phyloP scores from a whole-genome alignment of 1,140 invertebrate genomes.

The Lasaia peninsularis region DNA sequence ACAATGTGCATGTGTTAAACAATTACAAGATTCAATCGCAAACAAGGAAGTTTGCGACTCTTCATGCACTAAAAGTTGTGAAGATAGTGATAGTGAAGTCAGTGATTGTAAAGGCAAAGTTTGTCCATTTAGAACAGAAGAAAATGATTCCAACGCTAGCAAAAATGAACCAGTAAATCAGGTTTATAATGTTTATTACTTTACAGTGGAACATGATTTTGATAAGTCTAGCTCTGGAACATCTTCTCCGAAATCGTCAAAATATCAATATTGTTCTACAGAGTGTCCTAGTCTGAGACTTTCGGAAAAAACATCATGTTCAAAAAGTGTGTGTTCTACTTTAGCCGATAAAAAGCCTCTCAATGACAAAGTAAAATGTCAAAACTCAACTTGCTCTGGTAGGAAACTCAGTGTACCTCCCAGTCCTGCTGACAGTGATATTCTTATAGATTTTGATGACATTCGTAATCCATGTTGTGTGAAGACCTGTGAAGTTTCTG shows the following conservation, averaged over 20 bases:
- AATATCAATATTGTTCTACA: slow-evolving; percentile 48
- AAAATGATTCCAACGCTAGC: neutral
- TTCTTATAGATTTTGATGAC: slow-evolving; percentile 48
- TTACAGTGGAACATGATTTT: slow-evolving; percentile 55
- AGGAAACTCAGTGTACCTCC: slow-evolving; percentile 25
- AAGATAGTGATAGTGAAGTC: slow-evolving; percentile 35
- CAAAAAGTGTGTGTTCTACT: slow-evolving; percentile 49
- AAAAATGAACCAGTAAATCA: slow-evolving; percentile 22
- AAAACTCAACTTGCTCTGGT: slow-evolving; percentile 35
- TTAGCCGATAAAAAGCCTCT: slow-evolving; percentile 22
- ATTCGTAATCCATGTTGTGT: slow-evolving; percentile 59
- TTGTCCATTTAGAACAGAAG: slow-evolving; percentile 37
- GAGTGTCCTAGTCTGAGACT: slow-evolving; percentile 47
- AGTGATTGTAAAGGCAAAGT: slow-evolving; percentile 41
- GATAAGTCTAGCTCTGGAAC: slow-evolving; percentile 30
- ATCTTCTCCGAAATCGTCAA: slow-evolving; percentile 34
- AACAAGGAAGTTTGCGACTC: slow-evolving; percentile 41
- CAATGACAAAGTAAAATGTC: slow-evolving; percentile 30
- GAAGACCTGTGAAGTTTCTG: slow-evolving; percentile 53
- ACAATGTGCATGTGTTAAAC: slow-evolving; percentile 58
- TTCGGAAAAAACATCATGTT: slow-evolving; percentile 45
- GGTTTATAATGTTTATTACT: slow-evolving; percentile 62
- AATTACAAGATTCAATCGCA: slow-evolving; percentile 50
- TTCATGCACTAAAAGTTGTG: slow-evolving; percentile 45
- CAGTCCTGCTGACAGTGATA: slow-evolving; percentile 59